phyloP scores from a whole-genome alignment of 2,888 invertebrate species.

The Danaus chrysippus region DNA sequence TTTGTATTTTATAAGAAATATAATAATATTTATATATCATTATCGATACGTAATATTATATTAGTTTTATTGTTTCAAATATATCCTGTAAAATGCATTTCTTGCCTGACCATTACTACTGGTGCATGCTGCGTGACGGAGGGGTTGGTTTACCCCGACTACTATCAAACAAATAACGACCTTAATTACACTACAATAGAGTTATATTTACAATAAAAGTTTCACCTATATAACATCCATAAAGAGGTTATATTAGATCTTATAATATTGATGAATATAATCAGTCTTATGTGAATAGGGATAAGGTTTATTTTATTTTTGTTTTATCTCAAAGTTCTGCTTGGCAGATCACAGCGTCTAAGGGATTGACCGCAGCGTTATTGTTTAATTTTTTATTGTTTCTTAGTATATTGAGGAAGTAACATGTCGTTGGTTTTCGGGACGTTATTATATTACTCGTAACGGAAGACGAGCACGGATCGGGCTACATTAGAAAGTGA shows the following conservation, averaged over 20 bases:
- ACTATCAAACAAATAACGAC: constrained; percentile 22
- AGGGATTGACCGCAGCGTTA: constrained; percentile 57
- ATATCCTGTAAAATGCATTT: constrained; percentile 44
- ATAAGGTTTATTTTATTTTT: constrained; percentile 16
- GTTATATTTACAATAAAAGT: not conserved
- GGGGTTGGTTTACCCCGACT: constrained; percentile 58
- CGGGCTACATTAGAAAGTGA: not conserved
- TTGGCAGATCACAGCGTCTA: constrained; percentile 50
- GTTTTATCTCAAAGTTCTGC: constrained; percentile 47
- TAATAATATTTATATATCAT: no score
- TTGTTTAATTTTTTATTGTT: constrained; percentile 61
- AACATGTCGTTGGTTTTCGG: constrained; percentile 61
- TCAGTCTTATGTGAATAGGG: constrained; percentile 1
- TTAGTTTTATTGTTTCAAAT: constrained; percentile 39
- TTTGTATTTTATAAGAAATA: no score
- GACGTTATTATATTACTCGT: constrained; percentile 57
- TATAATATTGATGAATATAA: constrained; percentile 16
- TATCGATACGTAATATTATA: constrained; percentile 4
- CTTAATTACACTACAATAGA: not conserved
- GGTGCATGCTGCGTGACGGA: constrained; percentile 65
- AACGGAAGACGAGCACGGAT: constrained; percentile 32
- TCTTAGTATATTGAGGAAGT: constrained; percentile 58
- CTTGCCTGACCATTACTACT: constrained; percentile 63
- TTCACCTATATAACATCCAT: constrained; percentile 15
- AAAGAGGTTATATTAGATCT: constrained; percentile 26